Evolutionary conservation across 2,888 invertebrate genomes (phyloP).

Genomic region (Cosmia trapezina): DNA sequence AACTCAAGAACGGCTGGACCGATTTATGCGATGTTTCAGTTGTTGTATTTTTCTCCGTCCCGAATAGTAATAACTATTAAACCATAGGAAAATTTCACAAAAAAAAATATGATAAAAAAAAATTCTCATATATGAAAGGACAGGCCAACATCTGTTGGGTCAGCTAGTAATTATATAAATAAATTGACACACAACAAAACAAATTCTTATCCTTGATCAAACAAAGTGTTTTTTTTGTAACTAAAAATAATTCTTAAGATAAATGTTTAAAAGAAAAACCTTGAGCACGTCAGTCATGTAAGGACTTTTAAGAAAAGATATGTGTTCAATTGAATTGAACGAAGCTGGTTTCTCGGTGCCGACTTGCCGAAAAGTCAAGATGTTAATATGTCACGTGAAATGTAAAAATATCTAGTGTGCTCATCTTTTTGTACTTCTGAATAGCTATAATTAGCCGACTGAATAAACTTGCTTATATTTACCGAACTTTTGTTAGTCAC

Average conservation of each 20-base stretch:
- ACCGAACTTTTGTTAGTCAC: conserved; percentile 36
- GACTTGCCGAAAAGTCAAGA: conserved; percentile 1
- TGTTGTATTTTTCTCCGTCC: no score
- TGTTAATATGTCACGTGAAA: conserved; percentile 36
- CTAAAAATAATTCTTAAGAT: not conserved
- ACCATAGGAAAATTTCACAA: no score
- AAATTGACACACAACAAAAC: not conserved
- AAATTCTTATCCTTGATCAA: not conserved
- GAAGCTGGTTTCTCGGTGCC: not conserved
- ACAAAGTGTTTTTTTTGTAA: no score
- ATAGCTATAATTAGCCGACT: conserved; percentile 40
- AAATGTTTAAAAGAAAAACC: not conserved
- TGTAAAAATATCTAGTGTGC: conserved; percentile 40
- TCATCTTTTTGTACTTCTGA: conserved; percentile 49
- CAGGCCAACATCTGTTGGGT: no score
- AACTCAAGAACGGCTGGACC: no score
- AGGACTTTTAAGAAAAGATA: not conserved
- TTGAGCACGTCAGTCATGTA: no score
- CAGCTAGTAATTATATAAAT: not conserved
- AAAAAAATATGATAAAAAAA: no score
- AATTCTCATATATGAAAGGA: no score
- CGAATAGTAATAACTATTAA: no score
- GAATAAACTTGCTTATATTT: conserved; percentile 45
- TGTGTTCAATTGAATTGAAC: not conserved
- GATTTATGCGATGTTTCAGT: no score